Percentiles rank a stretch among this genome's conserved stretches.
Evolutionary conservation across 2,888 invertebrate genomes (phyloP).

Genomic region (Trissolcus japonicus): DNA sequence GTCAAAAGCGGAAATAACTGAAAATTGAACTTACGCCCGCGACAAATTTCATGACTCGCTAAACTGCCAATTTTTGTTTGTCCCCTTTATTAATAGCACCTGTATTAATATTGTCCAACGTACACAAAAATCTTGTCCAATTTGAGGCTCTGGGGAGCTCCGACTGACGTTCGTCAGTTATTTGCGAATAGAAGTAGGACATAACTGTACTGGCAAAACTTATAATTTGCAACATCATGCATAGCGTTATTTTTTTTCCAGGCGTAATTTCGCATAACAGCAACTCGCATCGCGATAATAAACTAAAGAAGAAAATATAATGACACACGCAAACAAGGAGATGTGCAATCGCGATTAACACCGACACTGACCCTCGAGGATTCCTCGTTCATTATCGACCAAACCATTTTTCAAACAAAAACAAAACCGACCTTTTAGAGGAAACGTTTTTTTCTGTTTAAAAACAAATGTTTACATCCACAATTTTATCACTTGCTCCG

Average conservation of each 20-base stretch:
- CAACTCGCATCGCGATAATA: background rate
- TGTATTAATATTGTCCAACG: background rate
- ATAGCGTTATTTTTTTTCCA: conserved; percentile 18
- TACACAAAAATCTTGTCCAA: background rate
- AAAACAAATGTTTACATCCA: too few species aligned
- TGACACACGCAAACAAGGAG: background rate
- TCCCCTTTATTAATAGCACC: background rate
- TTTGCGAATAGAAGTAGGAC: conserved; percentile 44
- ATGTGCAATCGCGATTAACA: background rate
- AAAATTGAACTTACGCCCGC: conserved; percentile 11
- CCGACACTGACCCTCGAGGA: background rate
- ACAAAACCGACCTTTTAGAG: background rate
- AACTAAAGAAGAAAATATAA: background rate
- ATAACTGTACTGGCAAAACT: conserved; percentile 45
- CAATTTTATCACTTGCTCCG: too few species aligned
- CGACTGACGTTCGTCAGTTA: conserved; percentile 16
- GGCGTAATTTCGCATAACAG: conserved; percentile 3
- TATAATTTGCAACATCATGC: conserved; percentile 25
- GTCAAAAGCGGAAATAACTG: conserved; percentile 4
- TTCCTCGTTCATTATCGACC: background rate
- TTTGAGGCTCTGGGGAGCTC: too few species aligned
- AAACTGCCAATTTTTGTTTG: too few species aligned
- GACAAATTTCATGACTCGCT: conserved; percentile 1
- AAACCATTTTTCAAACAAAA: conserved; percentile 3
- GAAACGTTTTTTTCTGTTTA: too few species aligned